Conservation (phyloP, 2,888 invertebrate species). For the Nipponacmea schrenckii region DNA sequence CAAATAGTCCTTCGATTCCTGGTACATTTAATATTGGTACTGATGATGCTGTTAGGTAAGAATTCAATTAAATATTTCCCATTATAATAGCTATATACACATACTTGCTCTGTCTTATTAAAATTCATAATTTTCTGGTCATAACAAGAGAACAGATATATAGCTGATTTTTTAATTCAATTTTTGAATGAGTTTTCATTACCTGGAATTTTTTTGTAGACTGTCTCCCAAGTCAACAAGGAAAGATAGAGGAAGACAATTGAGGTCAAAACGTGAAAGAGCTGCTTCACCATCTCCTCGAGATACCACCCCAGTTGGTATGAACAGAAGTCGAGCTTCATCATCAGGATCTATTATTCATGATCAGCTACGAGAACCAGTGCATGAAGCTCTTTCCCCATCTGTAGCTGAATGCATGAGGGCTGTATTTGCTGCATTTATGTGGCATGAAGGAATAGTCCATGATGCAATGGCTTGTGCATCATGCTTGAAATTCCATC, state of each 20-base stretch:
- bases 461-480: conserved; percentile 99
- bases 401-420: conserved; percentile 90
- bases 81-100: not conserved
- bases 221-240: conserved; percentile 68
- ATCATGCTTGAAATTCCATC: conserved; percentile 88
- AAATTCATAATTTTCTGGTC: no score
- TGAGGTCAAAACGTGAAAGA: conserved; percentile 65
- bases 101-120: no score
- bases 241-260: conserved; percentile 71
- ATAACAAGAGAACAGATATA: no score
- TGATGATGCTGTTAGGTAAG: not conserved
- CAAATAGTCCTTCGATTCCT: not conserved
- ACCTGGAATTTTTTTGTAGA: conserved; percentile 31
- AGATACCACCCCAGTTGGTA: conserved; percentile 47
- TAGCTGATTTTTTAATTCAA: not conserved
- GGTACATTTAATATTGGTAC: conserved; percentile 2
- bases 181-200: not conserved
- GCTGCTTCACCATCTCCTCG: conserved; percentile 65
- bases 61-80: not conserved
- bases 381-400: conserved; percentile 88
- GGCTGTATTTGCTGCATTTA: conserved; percentile 94
- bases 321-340: conserved; percentile 41
- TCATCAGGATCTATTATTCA: conserved; percentile 51
- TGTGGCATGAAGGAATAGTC: conserved; percentile 97
- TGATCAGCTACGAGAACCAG: conserved; percentile 61